phyloP scores from a whole-genome alignment of 1,140 invertebrate genomes.

The Drosophila bipectinata region DNA sequence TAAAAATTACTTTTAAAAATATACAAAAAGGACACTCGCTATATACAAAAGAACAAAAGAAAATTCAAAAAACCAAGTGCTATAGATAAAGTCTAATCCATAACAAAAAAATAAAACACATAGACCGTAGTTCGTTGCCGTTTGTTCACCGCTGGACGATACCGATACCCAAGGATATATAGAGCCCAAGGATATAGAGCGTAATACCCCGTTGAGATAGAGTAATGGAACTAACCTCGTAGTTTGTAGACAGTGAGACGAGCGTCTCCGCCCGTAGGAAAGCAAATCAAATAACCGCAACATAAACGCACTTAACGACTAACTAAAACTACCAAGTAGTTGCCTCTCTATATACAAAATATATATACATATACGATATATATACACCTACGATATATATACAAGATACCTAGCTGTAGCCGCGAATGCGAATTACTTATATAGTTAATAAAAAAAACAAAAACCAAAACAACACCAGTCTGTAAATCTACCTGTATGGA shows the following conservation, averaged over 20 bases:
- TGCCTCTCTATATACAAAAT: constrained; percentile 71
- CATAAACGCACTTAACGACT: constrained; percentile 68
- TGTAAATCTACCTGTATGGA: constrained; percentile 63
- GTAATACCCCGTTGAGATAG: constrained; percentile 57
- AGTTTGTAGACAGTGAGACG: constrained; percentile 65
- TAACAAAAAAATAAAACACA: constrained; percentile 21
- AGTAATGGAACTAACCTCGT: constrained; percentile 76
- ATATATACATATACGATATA: constrained; percentile 49
- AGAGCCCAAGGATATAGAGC: constrained; percentile 42
- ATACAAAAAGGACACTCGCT: constrained; percentile 58
- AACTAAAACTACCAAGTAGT: constrained; percentile 77
- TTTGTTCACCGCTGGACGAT: constrained; percentile 65
- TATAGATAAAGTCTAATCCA: constrained; percentile 50
- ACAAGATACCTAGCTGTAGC: constrained; percentile 66
- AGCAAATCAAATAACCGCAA: constrained; percentile 68
- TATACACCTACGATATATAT: constrained; percentile 63
- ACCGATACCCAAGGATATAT: constrained; percentile 8
- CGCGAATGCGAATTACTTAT: constrained; percentile 32
- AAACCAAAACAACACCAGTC: constrained; percentile 19
- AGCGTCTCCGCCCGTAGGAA: constrained; percentile 64
- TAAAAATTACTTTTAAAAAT: constrained; percentile 76
- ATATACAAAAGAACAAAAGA: constrained; percentile 24
- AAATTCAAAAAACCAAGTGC: constrained; percentile 38
- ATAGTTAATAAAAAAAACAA: too few species aligned
- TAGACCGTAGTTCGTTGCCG: constrained; percentile 65